phyloP scores from a whole-genome alignment of 1,140 invertebrate species.

The Mercenaria mercenaria region DNA sequence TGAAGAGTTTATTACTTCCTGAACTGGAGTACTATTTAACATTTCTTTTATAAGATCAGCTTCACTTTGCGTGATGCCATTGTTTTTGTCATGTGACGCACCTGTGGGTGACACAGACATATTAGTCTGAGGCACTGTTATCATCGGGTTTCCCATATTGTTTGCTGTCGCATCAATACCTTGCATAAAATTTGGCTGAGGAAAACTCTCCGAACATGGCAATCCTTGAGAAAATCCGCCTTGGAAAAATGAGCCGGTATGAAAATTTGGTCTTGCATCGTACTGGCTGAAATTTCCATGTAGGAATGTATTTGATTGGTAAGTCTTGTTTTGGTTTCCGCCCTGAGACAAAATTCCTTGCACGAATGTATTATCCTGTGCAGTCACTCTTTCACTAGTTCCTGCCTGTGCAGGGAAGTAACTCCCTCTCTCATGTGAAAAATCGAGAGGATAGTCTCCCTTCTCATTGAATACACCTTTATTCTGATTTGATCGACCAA shows the following conservation, averaged over 20 bases:
- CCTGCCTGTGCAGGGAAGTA: conserved; percentile 42
- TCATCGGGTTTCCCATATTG: conserved; percentile 4
- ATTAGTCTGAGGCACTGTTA: not conserved
- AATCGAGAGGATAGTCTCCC: conserved; percentile 59
- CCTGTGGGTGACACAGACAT: not conserved
- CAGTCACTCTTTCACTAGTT: conserved; percentile 2
- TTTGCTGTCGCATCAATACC: conserved; percentile 24
- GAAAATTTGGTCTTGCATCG: conserved; percentile 37
- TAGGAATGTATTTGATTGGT: conserved; percentile 44
- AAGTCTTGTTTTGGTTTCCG: conserved; percentile 47
- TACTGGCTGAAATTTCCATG: conserved; percentile 50
- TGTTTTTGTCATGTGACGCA: conserved; percentile 21
- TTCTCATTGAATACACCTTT: conserved; percentile 49
- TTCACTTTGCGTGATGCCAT: conserved; percentile 38
- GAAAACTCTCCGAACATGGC: conserved; percentile 14
- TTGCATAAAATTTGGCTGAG: conserved; percentile 49
- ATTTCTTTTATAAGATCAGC: conserved; percentile 63
- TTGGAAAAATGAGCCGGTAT: conserved; percentile 46
- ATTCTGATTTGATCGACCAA: conserved; percentile 37
- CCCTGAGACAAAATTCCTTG: conserved; percentile 58
- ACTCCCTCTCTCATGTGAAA: conserved; percentile 60
- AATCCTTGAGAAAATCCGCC: conserved; percentile 55
- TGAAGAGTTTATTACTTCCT: conserved; percentile 35
- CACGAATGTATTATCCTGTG: conserved; percentile 47
- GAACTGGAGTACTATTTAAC: conserved; percentile 36